Evolutionary conservation across 2,888 invertebrate species (phyloP), one percentile per base, ranked within the genome.

Genomic region (Sinotaia quadrata): DNA sequence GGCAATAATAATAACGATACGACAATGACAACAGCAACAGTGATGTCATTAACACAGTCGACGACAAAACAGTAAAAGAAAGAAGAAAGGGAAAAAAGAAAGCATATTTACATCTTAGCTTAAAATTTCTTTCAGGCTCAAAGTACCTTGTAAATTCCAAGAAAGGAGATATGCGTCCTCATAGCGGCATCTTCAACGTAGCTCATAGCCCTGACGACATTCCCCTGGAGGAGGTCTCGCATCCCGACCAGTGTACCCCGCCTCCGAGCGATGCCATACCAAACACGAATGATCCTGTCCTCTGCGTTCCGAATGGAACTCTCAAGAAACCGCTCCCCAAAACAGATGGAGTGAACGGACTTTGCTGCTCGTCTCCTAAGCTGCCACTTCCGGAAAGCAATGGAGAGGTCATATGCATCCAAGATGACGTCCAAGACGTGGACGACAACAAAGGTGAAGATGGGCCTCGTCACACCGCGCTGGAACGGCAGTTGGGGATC

Each of bases 401-500:
- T 54, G 49, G 27, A 18, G 12, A 33, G 33, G 44, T 31, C 1
- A 27, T 41, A 2, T 31, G 24, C 33, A 34, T 59, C 37, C 58
- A 24, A n/a, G 51, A 51, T 15, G 58, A 2, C 5, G 15, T 34
- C 10, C 34, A 24, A 5, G 62, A 52, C 7, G 63, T 62, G 8
- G 52, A 10, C 3, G 18, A 37, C 12, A 56, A 56, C 44, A 33
- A 47, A 12, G 47, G 44, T 8, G 21, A 8, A 41, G 10, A 24
- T n/a, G 24, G 7, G 15, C 15, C 2, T 8, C 8, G 7, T 2
- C 63, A 65, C 12, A 44, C 56, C 2, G 33, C 44, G 2, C 4
- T 44, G 41, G 57, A 56, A 29, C 21, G 44, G 0, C 63, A 65
- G 34, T 21, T 65, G 12, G 62, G 71, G n/a, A 54, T 83, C 34